Evolutionary conservation across 92 coral and sea anemone genomes (phyloP).

Genomic region (Epizoanthus rinbou): DNA sequence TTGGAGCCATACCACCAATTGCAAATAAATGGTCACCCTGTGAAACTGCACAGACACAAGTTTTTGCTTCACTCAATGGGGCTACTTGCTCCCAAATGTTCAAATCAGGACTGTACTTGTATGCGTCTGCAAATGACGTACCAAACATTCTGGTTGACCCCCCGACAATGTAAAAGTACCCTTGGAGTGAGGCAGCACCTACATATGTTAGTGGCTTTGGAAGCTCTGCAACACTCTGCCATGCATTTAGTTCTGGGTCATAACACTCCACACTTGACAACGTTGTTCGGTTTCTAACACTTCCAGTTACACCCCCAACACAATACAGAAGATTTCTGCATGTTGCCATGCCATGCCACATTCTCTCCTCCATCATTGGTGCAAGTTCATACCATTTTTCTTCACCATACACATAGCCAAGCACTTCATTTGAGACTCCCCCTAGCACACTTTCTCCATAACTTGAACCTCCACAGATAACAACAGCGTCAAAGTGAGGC

Average conservation of each 20-base stretch:
- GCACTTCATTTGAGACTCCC: constrained; percentile 76
- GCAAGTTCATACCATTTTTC: constrained; percentile 86
- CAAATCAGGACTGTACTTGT: not conserved
- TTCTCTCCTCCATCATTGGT: constrained; percentile 84
- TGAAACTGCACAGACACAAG: not conserved
- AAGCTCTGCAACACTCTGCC: constrained; percentile 86
- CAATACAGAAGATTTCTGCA: constrained; percentile 79
- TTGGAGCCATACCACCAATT: constrained; percentile 5
- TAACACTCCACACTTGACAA: constrained; percentile 87
- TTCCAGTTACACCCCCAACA: constrained; percentile 85
- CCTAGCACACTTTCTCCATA: constrained; percentile 45
- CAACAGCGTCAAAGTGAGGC: constrained; percentile 70
- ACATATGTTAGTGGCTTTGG: constrained; percentile 79
- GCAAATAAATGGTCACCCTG: constrained; percentile 1
- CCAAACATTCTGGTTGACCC: constrained; percentile 69
- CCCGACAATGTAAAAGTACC: constrained; percentile 78
- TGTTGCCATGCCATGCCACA: constrained; percentile 89
- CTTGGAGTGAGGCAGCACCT: constrained; percentile 87
- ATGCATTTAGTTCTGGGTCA: constrained; percentile 67
- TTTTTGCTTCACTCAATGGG: not conserved
- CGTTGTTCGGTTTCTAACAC: constrained; percentile 51
- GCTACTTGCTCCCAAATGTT: constrained; percentile 5
- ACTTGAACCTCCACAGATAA: constrained; percentile 75
- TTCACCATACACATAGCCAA: constrained; percentile 74
- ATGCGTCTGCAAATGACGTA: not conserved